Base-by-base conservation (phyloP, 2,113 vertebrate genomes). In the Trematocara stigmaticum region DNA sequence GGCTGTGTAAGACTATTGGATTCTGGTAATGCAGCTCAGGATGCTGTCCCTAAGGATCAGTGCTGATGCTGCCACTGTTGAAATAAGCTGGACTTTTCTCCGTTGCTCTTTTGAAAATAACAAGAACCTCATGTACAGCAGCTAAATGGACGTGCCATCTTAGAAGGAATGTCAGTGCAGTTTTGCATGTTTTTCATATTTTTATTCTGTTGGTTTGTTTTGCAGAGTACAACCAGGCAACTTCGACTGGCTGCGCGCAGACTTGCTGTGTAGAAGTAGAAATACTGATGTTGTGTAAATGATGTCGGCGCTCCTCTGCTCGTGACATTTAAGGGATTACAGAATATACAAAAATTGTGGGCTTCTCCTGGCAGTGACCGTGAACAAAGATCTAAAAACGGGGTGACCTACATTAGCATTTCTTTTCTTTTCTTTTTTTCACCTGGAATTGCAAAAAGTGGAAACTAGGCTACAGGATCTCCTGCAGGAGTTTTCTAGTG, bases 11-110 rank as follows among this genome's bases (percentile, higher is more conserved):
- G 85, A 29, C 82, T 79, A 61, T 84, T 83, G 56, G 84, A 87
- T 64, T 88, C 38, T 78, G 81, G 35, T 89, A 79, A 91, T 78
- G 71, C 83, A 42, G 89, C 81, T 86, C 87, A 87, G 85, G 86
- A 87, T 66, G 86, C 79, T 74, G 64, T 89, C 83, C 84, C 82
- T 2, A 2, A 79, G 78, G 91, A 89, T 85, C 84, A 79, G 86
- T 10, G 74, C 52, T 78, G 85, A 82, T 82, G 87, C 31, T 57
- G 49, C 64, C 51, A 42, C 42, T 45, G 79, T 84, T 76, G 34
- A 82, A 79, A 84, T 5, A 69, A 61, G 81, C 80, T 45, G 9
- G 10, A 52, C 59, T 87, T 88, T 74, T 78, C 82, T 45, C 18
- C 5, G 79, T 20, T 34, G 26, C 49, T 87, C 16, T 53, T 76